Conservation (phyloP, 2,797 vertebrate genomes). For the Acestrorhynchus altus region DNA sequence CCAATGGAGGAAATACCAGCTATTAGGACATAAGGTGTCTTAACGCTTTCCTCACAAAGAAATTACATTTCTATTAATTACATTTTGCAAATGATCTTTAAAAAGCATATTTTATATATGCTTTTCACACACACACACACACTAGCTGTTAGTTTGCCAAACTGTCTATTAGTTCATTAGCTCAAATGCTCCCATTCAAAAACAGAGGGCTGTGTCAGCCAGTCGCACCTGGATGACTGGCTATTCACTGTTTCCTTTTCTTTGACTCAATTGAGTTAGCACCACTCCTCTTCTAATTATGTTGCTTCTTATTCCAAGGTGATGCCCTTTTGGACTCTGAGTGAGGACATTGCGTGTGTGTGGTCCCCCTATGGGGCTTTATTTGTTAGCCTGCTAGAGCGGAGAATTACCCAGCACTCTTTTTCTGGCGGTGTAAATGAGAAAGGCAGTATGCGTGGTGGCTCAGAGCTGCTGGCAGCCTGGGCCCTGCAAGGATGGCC, state of each 20-base stretch:
- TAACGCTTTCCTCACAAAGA: no score
- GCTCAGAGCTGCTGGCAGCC: conserved; percentile 69
- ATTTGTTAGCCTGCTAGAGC: conserved; percentile 79
- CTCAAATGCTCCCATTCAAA: not conserved
- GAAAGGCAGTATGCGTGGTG: conserved; percentile 69
- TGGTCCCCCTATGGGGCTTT: conserved; percentile 61
- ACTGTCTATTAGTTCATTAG: no score
- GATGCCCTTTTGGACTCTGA: conserved; percentile 52
- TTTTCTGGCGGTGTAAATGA: conserved; percentile 76
- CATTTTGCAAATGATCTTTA: no score
- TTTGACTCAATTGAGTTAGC: conserved; percentile 37
- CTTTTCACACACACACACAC: no score
- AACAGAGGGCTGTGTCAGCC: conserved; percentile 9
- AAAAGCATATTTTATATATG: no score
- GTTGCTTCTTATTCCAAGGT: conserved; percentile 54
- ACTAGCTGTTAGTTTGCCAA: no score
- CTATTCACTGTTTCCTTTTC: conserved; percentile 6
- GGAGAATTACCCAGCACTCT: conserved; percentile 77
- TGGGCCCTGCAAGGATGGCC: conserved; percentile 53
- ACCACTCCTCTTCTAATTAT: conserved; percentile 34
- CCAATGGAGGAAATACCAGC: no score
- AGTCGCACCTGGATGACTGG: not conserved
- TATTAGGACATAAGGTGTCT: no score
- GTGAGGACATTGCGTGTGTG: conserved; percentile 22
- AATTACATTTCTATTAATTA: no score